A percentile compares a stretch with the other conserved stretches of the same genome.
Conservation (phyloP, 1,140 invertebrate genomes). For the Pararge aegeria region DNA sequence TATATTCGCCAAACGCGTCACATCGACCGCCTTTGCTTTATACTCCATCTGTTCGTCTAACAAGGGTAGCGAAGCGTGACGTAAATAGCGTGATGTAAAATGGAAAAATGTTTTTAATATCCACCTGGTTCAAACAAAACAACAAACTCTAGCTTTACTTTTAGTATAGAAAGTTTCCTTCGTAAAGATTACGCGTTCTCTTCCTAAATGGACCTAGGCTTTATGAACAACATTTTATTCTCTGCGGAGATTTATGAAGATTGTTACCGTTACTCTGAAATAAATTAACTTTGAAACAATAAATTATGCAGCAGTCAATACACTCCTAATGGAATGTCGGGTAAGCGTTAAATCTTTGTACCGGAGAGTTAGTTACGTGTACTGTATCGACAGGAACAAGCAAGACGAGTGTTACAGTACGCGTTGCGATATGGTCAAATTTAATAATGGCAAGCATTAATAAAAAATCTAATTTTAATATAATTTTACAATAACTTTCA, state of each 20-base stretch:
- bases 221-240: conserved; percentile 2
- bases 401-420: conserved; percentile 9
- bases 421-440: conserved; percentile 8
- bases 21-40: no score
- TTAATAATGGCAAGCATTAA: neutral
- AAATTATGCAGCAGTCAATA: conserved; percentile 21
- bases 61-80: no score
- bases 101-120: no score
- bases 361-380: conserved; percentile 10
- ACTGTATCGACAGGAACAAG: conserved; percentile 16
- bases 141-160: no score
- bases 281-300: conserved; percentile 12
- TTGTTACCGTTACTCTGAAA: conserved; percentile 14
- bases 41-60: no score
- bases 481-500: no score
- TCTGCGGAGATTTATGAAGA: conserved; percentile 15
- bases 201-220: neutral
- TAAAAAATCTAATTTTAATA: no score
- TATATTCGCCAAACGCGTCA: no score
- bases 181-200: no score
- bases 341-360: conserved; percentile 18
- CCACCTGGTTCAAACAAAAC: no score
- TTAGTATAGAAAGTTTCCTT: no score
- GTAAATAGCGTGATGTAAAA: no score
- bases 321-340: conserved; percentile 20